phyloP scores from a whole-genome alignment of 2,113 vertebrate species.

The Gavialis gangeticus region DNA sequence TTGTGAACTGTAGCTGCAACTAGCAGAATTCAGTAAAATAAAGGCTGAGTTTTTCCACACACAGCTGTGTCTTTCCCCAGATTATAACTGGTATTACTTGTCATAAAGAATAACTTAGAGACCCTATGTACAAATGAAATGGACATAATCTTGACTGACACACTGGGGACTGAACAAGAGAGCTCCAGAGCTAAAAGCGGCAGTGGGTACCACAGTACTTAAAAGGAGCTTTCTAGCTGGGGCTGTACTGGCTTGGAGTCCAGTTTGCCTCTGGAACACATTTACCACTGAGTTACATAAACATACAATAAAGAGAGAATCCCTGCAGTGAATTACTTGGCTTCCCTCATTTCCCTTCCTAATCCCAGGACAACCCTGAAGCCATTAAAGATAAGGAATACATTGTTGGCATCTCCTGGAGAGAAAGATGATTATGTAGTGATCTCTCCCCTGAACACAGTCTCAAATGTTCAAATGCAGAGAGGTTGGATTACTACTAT shows the following conservation, averaged over 20 bases:
- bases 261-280: background rate
- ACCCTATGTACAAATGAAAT: background rate
- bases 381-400: background rate
- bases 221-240: background rate
- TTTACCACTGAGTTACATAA: background rate
- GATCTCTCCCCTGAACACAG: background rate
- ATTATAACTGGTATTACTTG: background rate
- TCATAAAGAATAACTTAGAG: background rate
- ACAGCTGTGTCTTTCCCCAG: background rate
- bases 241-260: background rate
- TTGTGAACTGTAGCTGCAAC: background rate
- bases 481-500: background rate
- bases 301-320: background rate
- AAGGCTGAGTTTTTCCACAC: background rate
- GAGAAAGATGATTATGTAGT: background rate
- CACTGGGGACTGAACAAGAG: background rate
- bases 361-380: slow-evolving; percentile 13
- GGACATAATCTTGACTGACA: background rate
- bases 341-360: background rate
- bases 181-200: background rate
- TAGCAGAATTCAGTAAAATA: background rate
- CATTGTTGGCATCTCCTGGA: background rate
- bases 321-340: background rate
- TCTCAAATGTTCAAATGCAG: background rate
- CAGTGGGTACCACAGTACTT: rapidly evolving